Percentiles rank a stretch among this genome's conserved stretches.
Evolutionary conservation across 2,797 vertebrate genomes (phyloP).

Genomic region (Lepilemur ruficaudatus): DNA sequence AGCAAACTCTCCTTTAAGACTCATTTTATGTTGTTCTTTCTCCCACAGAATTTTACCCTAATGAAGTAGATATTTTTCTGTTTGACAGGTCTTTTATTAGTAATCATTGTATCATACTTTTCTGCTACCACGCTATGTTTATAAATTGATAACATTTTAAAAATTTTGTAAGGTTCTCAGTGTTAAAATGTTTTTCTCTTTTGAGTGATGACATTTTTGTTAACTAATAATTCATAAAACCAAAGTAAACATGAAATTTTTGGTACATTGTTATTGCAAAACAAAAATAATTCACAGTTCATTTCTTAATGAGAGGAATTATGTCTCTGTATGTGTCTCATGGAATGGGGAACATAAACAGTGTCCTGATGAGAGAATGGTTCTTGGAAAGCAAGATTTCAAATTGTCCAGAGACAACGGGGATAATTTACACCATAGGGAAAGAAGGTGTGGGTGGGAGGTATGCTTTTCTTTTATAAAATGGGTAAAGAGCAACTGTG

Average conservation of each 20-base stretch:
- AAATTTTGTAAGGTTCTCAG: not conserved
- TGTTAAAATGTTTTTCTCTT: slow-evolving; percentile 10
- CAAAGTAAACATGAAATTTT: not conserved
- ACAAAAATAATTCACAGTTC: not conserved
- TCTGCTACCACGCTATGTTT: slow-evolving; percentile 25
- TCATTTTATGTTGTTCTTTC: not conserved
- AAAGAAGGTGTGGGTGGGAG: not conserved
- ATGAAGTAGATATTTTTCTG: not conserved
- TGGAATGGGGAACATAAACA: not conserved
- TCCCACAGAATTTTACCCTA: not conserved
- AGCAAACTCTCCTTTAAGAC: not conserved
- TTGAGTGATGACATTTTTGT: not conserved
- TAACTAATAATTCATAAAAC: slow-evolving; percentile 38
- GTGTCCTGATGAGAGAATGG: not conserved
- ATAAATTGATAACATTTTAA: not conserved
- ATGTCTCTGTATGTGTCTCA: not conserved
- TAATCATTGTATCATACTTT: not conserved
- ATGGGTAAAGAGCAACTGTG: not conserved
- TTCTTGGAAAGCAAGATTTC: not conserved
- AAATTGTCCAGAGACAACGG: not conserved
- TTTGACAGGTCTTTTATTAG: not conserved
- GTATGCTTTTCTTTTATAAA: not conserved
- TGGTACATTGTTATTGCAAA: not conserved
- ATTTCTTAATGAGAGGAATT: slow-evolving; percentile 5
- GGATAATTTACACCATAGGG: not conserved